A percentile compares a stretch with the other conserved stretches of the same genome.
phyloP scores from a whole-genome alignment of 2,888 invertebrate genomes.

The Lottia gigantea region DNA sequence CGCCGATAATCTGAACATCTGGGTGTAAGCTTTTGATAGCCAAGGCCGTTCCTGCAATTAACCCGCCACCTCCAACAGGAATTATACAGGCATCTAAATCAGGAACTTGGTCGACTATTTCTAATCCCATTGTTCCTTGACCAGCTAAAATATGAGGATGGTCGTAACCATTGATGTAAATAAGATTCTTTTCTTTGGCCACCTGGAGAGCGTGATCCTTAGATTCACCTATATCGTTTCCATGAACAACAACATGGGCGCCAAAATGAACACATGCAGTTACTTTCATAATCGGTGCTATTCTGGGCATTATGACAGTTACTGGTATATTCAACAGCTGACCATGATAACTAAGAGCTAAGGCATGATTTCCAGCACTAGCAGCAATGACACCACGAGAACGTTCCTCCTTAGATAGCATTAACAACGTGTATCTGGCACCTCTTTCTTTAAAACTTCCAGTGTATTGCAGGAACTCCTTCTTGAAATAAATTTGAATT shows the following conservation, averaged over 20 bases:
- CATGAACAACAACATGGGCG: conserved; percentile 85
- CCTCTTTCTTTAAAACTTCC: conserved; percentile 97
- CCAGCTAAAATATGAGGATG: conserved; percentile 96
- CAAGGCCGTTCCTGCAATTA: conserved; percentile 89
- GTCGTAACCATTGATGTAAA: conserved; percentile 96
- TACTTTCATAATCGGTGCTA: conserved; percentile 96
- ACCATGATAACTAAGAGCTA: conserved; percentile 85
- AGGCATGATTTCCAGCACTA: conserved; percentile 93
- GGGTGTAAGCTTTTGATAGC: conserved; percentile 90
- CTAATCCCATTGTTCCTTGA: conserved; percentile 92
- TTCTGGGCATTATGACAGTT: conserved; percentile 94
- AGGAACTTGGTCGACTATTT: conserved; percentile 89
- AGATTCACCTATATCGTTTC: conserved; percentile 86
- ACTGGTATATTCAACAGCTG: conserved; percentile 72
- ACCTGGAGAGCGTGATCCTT: conserved; percentile 82
- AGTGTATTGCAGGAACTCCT: conserved; percentile 93
- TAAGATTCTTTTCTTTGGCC: conserved; percentile 77
- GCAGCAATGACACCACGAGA: conserved; percentile 86
- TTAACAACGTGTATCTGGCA: conserved; percentile 85
- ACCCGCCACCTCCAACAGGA: conserved; percentile 93
- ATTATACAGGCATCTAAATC: conserved; percentile 89
- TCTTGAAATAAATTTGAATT: conserved; percentile 91
- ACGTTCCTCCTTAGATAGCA: conserved; percentile 73
- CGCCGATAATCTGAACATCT: conserved; percentile 86
- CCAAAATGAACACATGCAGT: conserved; percentile 86